A percentile compares a stretch with the other conserved stretches of the same genome.
phyloP scores from a whole-genome alignment of 37 sponge, comb jelly and placozoan genomes.

The Agelas oroides region DNA sequence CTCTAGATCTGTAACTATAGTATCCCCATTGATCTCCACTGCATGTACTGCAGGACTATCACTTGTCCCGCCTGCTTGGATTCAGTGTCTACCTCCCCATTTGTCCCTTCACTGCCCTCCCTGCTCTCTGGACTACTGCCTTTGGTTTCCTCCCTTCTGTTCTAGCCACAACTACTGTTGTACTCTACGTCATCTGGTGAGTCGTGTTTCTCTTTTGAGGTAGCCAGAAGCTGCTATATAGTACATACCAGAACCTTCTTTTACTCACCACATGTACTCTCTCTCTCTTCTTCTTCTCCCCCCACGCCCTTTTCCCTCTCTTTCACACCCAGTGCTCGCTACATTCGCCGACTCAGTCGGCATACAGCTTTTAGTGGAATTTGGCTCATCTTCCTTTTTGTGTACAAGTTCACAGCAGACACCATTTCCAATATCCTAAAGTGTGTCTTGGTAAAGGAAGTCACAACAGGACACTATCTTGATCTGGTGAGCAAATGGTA shows the following conservation, averaged over 20 bases:
- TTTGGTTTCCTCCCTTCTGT: constrained; percentile 29
- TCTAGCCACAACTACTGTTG: constrained; percentile 34
- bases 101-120: constrained; percentile 11
- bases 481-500: too few relatives aligned
- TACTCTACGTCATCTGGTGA: constrained; percentile 44
- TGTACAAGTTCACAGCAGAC: constrained; percentile 58
- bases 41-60: constrained; percentile 21
- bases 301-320: too few relatives aligned
- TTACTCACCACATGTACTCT: too few relatives aligned
- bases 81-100: constrained; percentile 48
- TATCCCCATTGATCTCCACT: too few relatives aligned
- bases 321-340: constrained; percentile 31
- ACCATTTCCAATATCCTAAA: constrained; percentile 19
- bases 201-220: background rate
- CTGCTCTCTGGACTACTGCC: constrained; percentile 7
- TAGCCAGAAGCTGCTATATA: background rate
- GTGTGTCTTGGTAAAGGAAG: background rate
- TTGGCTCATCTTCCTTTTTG: constrained; percentile 30
- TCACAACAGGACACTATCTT: too few relatives aligned
- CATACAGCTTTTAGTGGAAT: constrained; percentile 31
- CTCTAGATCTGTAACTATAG: too few relatives aligned
- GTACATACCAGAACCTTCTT: too few relatives aligned
- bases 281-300: too few relatives aligned
- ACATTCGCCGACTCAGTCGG: constrained; percentile 22
- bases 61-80: constrained; percentile 31